Base-by-base conservation (phyloP, 2,888 invertebrate species). In the Trichopoda pennipes region DNA sequence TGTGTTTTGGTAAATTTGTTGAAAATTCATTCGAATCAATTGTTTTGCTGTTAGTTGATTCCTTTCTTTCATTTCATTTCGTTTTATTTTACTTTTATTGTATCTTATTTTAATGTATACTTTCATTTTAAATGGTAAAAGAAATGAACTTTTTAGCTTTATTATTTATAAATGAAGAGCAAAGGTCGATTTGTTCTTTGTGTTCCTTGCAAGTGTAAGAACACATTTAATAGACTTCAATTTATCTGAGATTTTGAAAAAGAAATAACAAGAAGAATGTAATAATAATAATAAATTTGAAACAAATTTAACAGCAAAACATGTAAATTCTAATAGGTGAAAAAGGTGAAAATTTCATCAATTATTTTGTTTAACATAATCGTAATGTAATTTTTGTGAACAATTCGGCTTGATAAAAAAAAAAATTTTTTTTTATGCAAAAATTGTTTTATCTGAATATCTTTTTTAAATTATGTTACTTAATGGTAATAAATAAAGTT, bases 11-110 rank as follows among this genome's bases (percentile, higher is more conserved):
- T 74, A 81, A 84, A 84, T 85, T 84, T 85, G 80, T 84, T 83
- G 81, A 85, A 85, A 85, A 85, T 85, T 85, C 80, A 85, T 84
- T 80, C 70, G 83, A 69, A 83, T 83, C 84, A 85, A 85, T 84
- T 85, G 82, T 83, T 73, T 83, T 68, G 64, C 64, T 32, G 23
- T 55, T 23, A 58, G 56, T 58, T 72, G 70, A 64, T 49, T 77
- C 61, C 56, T 72, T 79, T 42, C 53, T 47, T 68, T 60, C 61
- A 38, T 69, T 64, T 44, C 42, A 55, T 68, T 75, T 73, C 55
- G 61, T 66, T 35, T 35, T 78, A 81, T 70, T 81, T 75, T 78
- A 76, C 78, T 70, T 81, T 75, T 78, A 76, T 73, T 75, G 60
- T 32, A 19, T 49, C 61, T 68, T 58, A 68, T 56, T 76, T 28